phyloP scores from a whole-genome alignment of 2,888 invertebrate genomes.

The Aelia acuminata region DNA sequence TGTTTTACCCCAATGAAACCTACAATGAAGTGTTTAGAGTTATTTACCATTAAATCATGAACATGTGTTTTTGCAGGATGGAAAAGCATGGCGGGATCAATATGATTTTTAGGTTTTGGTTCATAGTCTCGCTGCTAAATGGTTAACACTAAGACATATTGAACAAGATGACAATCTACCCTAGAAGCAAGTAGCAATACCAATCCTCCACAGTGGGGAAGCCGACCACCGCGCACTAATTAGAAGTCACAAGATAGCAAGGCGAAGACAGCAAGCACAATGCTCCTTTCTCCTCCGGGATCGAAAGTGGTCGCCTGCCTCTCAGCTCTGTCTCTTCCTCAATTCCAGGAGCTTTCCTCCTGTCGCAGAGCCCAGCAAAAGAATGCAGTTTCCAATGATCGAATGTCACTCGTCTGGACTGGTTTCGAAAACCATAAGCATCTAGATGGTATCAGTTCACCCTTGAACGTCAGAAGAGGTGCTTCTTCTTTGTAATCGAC shows the following conservation, averaged over 20 bases:
- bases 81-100: too few relatives aligned
- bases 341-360: background rate
- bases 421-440: background rate
- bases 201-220: background rate
- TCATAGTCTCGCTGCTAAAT: too few relatives aligned
- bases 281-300: background rate
- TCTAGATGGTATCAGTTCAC: too few relatives aligned
- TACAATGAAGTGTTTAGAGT: too few relatives aligned
- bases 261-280: background rate
- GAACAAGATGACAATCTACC: background rate
- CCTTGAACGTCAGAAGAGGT: too few relatives aligned
- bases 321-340: background rate
- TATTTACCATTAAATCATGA: too few relatives aligned
- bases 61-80: too few relatives aligned
- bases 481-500: too few relatives aligned
- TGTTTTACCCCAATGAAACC: too few relatives aligned
- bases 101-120: too few relatives aligned
- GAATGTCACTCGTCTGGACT: background rate
- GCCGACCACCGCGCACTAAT: background rate
- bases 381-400: background rate
- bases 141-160: too few relatives aligned
- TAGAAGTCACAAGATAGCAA: background rate
- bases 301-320: conserved; percentile 9
- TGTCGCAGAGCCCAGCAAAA: background rate
- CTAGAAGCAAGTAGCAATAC: background rate